Percentiles rank a stretch among this genome's conserved stretches.
Conservation (phyloP, 2,888 invertebrate genomes). For the Eristalis pertinax region DNA sequence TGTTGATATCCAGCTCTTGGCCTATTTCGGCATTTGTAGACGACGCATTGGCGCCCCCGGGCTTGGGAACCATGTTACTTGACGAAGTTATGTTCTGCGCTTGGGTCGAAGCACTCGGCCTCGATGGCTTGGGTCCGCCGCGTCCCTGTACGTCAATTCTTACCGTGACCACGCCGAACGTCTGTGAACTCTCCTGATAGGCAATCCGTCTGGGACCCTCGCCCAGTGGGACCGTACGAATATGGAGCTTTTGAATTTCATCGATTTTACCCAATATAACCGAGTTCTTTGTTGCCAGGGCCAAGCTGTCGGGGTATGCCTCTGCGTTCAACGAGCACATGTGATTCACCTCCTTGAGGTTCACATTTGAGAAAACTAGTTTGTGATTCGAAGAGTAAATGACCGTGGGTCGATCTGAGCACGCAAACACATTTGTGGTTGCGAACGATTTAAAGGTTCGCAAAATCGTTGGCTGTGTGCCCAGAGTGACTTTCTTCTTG, state of each 20-base stretch:
- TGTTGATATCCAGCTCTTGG: constrained; percentile 94
- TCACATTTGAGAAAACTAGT: constrained; percentile 98
- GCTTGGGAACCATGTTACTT: constrained; percentile 82
- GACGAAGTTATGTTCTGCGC: constrained; percentile 85
- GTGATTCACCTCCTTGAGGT: constrained; percentile 96
- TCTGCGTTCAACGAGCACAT: constrained; percentile 99
- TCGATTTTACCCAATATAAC: constrained; percentile 97
- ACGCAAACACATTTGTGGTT: constrained; percentile 98
- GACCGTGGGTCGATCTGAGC: constrained; percentile 98
- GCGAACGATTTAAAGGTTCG: constrained; percentile 93
- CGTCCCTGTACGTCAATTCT: constrained; percentile 93
- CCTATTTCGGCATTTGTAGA: constrained; percentile 83
- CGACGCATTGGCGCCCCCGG: constrained; percentile 81
- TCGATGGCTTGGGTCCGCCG: constrained; percentile 85
- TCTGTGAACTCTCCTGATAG: constrained; percentile 96
- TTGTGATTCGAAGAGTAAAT: constrained; percentile 99
- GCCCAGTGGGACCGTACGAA: constrained; percentile 95
- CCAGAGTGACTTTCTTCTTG: constrained; percentile 97
- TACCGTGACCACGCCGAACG: constrained; percentile 96
- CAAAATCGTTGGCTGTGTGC: constrained; percentile 97
- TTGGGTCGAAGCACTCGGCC: constrained; percentile 90
- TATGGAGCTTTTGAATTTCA: constrained; percentile 98
- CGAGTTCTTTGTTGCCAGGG: constrained; percentile 81
- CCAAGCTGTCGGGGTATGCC: constrained; percentile 93
- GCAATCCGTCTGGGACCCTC: constrained; percentile 97